These are phyloP conservation scores for Pseudachorutes palmiensis DNA, from an alignment of 1,140 invertebrate genomes.

Conservation along the genomic window DNA sequence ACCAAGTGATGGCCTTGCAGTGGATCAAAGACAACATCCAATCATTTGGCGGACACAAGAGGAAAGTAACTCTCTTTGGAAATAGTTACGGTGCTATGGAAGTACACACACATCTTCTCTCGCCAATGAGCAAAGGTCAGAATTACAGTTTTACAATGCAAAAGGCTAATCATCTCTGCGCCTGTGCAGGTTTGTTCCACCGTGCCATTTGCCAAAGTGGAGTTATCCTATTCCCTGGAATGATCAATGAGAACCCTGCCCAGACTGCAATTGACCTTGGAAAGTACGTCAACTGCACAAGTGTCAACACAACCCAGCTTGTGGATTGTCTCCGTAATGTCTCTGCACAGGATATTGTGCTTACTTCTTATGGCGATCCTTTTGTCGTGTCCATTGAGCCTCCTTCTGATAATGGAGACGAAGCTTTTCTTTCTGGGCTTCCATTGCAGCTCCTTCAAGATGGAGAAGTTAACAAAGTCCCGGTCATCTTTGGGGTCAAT, in stretches of 20 bases:
- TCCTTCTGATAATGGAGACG: not conserved
- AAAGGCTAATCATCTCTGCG: not conserved
- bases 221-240: not conserved
- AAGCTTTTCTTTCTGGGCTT: slow-evolving; percentile 20
- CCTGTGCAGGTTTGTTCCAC: slow-evolving; percentile 24
- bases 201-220: slow-evolving; percentile 20
- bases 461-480: slow-evolving; percentile 19
- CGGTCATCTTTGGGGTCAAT: slow-evolving; percentile 24
- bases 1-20: slow-evolving; percentile 43
- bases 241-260: not conserved
- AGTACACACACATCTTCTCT: slow-evolving; percentile 34
- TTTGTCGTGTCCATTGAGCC: slow-evolving; percentile 7
- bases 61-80: slow-evolving; percentile 43
- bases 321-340: not conserved
- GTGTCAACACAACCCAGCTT: not conserved
- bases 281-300: not conserved
- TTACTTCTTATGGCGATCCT: not conserved
- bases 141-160: not conserved
- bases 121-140: slow-evolving; percentile 22
- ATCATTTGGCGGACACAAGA: slow-evolving; percentile 42
- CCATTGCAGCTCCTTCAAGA: slow-evolving; percentile 16
- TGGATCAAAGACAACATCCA: slow-evolving; percentile 41
- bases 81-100: slow-evolving; percentile 42
- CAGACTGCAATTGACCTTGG: slow-evolving; percentile 4
- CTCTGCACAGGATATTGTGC: not conserved